Base-by-base conservation (phyloP, 1,140 invertebrate species). In the Sycobia sp. region DNA sequence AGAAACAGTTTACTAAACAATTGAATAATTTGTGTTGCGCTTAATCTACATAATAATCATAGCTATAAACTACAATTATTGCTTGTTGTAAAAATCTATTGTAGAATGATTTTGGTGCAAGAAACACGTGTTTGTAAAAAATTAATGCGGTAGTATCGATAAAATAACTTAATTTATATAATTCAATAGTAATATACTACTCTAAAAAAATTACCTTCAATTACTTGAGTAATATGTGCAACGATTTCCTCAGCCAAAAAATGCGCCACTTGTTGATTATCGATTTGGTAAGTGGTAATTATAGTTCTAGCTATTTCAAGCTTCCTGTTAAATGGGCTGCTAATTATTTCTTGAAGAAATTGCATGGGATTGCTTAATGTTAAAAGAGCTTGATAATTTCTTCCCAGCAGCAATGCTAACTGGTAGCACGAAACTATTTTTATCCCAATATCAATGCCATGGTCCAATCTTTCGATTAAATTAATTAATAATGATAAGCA, bases 251-350 rank as follows among this genome's bases (percentile, higher is more conserved):
- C 69, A 10, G 81, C 73, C 4, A 85, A 65, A 53, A 81, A 80
- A 51, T 76, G 73, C 0, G 83, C 79, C 25, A 85, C 71, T 57
- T 75, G 74, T 23, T 76, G 66, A 8, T 72, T 76, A 3, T 76
- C 79, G 65, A 85, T 77, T 38, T 80, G 75, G 7, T 82, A 84
- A 3, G 84, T 82, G 14, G 70, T 73, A 47, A 85, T 76, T 53
- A 85, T 80, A 69, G 87, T 85, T 60, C 79, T 81, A 10, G 86
- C 83, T n/a, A 86, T 80, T 51, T 86, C 76, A 14, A 87, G 71
- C 62, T 86, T 86, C 62, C 85, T 81, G 29, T 79, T 68, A 51
- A 78, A 83, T 67, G 84, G 78, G 38, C 81, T 80, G 34, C 79
- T 77, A n/a, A 85, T 73, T 10, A 84, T 78, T 51, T 83, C 82